phyloP scores from a whole-genome alignment of 1,140 invertebrate species.

The Antheraea pernyi region DNA sequence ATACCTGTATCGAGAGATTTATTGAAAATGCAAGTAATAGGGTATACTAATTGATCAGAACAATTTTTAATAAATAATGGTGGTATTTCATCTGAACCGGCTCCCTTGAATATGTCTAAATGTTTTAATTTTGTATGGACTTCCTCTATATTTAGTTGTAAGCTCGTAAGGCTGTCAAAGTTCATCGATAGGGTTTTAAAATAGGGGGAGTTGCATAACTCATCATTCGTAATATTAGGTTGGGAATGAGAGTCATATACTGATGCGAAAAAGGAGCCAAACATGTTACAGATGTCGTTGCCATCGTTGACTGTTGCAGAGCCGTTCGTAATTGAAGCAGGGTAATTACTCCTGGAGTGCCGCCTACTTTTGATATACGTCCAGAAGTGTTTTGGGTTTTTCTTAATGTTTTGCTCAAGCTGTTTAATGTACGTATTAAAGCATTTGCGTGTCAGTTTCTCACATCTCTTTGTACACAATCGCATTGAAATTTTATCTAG shows the following conservation, averaged over 20 bases:
- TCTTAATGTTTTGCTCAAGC: conserved; percentile 20
- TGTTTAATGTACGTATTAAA: conserved; percentile 20
- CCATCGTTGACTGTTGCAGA: conserved; percentile 11
- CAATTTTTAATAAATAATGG: conserved; percentile 16
- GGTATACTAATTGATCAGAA: neutral
- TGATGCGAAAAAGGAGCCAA: conserved; percentile 25
- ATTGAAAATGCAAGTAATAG: conserved; percentile 3
- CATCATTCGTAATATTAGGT: neutral
- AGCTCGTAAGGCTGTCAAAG: neutral
- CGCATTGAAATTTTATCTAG: conserved; percentile 20
- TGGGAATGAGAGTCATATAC: conserved; percentile 13
- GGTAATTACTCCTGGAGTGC: conserved; percentile 20
- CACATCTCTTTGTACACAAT: conserved; percentile 20
- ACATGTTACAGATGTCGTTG: conserved; percentile 27
- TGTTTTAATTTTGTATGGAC: conserved; percentile 10
- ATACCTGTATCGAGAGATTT: neutral
- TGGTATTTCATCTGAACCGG: conserved; percentile 22
- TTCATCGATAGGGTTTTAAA: neutral
- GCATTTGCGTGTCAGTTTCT: conserved; percentile 17
- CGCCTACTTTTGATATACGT: conserved; percentile 26
- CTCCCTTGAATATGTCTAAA: conserved; percentile 14
- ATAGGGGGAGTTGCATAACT: neutral
- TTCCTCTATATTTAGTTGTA: neutral
- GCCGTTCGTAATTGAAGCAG: conserved; percentile 20
- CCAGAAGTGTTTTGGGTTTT: conserved; percentile 32